These are phyloP conservation scores for Heptranchias perlo DNA, from an alignment of 2,113 vertebrate species.

Conservation along the genomic window DNA sequence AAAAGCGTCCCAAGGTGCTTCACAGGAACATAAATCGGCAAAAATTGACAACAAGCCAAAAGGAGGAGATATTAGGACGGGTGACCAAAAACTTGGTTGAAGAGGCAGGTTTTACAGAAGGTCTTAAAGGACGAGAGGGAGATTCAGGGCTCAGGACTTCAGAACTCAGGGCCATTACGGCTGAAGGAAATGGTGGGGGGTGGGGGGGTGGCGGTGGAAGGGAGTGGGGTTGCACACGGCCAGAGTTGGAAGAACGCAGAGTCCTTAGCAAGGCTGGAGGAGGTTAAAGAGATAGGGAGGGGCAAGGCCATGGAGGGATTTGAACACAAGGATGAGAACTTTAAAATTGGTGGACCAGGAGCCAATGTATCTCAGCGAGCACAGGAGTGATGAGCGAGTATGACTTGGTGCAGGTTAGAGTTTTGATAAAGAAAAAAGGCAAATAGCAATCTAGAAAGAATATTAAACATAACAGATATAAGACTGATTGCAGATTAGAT, in stretches of 20 bases:
- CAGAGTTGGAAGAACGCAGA: not conserved
- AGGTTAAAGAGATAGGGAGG: not conserved
- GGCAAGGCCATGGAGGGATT: not conserved
- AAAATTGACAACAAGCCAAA: not conserved
- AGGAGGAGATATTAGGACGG: not conserved
- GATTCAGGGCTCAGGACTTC: not conserved
- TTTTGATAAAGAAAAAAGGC: not conserved
- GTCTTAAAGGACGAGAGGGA: not conserved
- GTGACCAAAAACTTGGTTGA: not conserved
- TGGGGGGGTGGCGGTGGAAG: too few species aligned
- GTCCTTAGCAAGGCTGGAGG: too few species aligned
- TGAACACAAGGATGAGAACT: not conserved
- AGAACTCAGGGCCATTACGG: not conserved
- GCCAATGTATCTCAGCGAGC: not conserved
- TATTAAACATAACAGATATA: not conserved
- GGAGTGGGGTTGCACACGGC: not conserved
- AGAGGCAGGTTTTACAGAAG: not conserved
- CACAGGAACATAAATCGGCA: too few species aligned
- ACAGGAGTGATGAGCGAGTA: not conserved
- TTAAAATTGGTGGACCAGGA: not conserved
- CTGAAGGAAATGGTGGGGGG: not conserved
- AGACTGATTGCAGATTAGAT: not conserved
- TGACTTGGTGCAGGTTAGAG: not conserved
- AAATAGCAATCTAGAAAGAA: not conserved
- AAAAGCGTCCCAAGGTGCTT: not conserved